Base-by-base conservation (phyloP, 2,113 vertebrate genomes). In the Talpa occidentalis region DNA sequence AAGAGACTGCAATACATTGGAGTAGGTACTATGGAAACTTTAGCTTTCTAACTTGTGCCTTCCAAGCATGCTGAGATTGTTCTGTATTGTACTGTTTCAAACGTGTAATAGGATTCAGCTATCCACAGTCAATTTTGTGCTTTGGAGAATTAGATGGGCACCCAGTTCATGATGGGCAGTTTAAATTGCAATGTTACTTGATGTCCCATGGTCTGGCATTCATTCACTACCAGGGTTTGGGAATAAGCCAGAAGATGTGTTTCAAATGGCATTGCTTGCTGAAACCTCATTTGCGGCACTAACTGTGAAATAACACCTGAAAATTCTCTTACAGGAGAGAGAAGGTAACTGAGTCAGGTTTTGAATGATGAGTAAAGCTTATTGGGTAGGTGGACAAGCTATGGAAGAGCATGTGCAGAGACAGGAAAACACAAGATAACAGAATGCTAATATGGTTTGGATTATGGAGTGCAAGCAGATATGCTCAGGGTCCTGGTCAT, bases 301-400 rank as follows among this genome's bases (percentile, higher is more conserved):
- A 59, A 16, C 30, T 11, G 14, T 44, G 28, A 67, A 44, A 21
- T 35, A 32, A 22, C 26, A 52, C 40, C 2, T 22, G 21, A 6
- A 77, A 59, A 24, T 93, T 93, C 56, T 90, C 64, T 64, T 47
- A 60, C 21, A 35, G 64, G 74, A 88, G 74, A n/a, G n/a, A 95
- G n/a, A 30, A 56, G 40, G 54, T 80, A 56, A 44, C 14, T 52
- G 60, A 87, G 28, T 60, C 32, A 77, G 40, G 54, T 77, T 95
- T 89, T 93, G 80, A 86, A 73, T 5, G 59, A 70, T 47, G 54
- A 89, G n/a, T 59, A 44, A 24, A 62, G n/a, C 1, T 32, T 72
- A 64, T 1, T 8, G 40, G 30, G 32, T 73, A 21, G 24, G 70
- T 74, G 21, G 24, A 40, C 30, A 67, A 76, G 32, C 26, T 74